Evolutionary conservation across 2,113 vertebrate genomes (phyloP), one percentile per base, ranked within the genome.

Genomic region (Phaethornis superciliosus): DNA sequence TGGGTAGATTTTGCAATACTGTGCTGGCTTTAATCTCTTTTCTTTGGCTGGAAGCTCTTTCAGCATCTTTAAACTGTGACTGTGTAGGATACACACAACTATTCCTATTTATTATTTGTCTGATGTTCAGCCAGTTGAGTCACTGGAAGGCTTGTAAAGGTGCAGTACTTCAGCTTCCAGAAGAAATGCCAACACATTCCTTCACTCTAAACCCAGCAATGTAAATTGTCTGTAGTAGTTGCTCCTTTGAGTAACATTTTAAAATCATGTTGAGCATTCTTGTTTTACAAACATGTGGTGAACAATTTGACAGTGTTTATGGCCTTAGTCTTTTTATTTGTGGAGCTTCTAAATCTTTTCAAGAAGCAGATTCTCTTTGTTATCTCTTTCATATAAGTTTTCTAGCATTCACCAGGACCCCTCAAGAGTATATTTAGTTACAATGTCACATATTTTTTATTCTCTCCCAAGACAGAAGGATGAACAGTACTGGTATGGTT

Each of bases 71-170:
- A 83, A 91, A 85, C 24, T 10, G 19, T 21, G 51, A 19, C 24
- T 77, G 13, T 56, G 17, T 54, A 82, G 24, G 49, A 81, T 69
- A 75, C 30, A 47, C 51, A 44, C 27, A 93, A 83, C 55, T 55
- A 86, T 40, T 56, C 46, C 44, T 81, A 64, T 88, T 81, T 94
- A 52, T 26, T 82, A 2, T 54, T 37, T 60, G 35, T 90, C 67
- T 93, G 60, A 91, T 90, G 22, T 93, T 79, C 71, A 95, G 49
- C 65, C 87, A 81, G 55, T 10, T 59, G 33, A 85, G 26, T 78
- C 92, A 75, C n/a, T 82, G 71, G 28, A 88, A 89, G n/a, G 28
- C 26, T 86, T 85, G 64, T 71, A 84, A 92, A 92, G 69, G 93
- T 87, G 59, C 49, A 46, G 12, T 68, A 59, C 42, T 81, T 62